Evolutionary conservation across 2,888 invertebrate species (phyloP).

Genomic region (Ophion ventricosus): DNA sequence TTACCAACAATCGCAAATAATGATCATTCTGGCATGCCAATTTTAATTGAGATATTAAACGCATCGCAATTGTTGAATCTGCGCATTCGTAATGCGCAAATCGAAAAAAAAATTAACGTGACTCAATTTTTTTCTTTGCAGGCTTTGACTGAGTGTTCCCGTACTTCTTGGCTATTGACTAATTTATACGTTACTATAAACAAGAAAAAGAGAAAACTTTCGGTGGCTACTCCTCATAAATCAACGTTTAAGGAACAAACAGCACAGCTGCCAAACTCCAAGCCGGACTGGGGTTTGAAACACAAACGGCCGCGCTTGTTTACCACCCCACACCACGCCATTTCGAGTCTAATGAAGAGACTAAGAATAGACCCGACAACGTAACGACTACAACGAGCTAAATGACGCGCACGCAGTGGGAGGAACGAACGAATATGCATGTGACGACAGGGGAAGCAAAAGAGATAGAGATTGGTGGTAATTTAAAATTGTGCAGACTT

Average conservation of each 20-base stretch:
- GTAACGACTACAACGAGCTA: conserved; percentile 23
- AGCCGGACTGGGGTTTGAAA: conserved; percentile 74
- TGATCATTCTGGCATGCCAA: background rate
- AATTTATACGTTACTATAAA: conserved; percentile 54
- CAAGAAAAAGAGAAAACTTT: conserved; percentile 59
- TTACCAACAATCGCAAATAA: background rate
- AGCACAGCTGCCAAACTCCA: conserved; percentile 69
- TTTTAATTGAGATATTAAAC: background rate
- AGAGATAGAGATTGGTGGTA: background rate
- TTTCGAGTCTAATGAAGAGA: conserved; percentile 65
- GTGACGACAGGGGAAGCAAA: background rate
- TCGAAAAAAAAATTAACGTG: background rate
- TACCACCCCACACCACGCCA: conserved; percentile 68
- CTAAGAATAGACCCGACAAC: conserved; percentile 61
- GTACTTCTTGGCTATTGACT: conserved; percentile 64
- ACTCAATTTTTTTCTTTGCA: background rate
- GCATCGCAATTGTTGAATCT: background rate
- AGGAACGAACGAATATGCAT: background rate
- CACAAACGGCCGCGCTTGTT: conserved; percentile 71
- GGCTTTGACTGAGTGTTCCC: conserved; percentile 54
- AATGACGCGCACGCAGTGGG: background rate
- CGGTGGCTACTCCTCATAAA: conserved; percentile 38
- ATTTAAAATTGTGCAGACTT: conserved; percentile 31
- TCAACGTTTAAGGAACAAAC: conserved; percentile 40
- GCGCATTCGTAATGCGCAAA: background rate